Base-by-base conservation (phyloP, 2,797 vertebrate species). In the Phataginus tetradactyla region DNA sequence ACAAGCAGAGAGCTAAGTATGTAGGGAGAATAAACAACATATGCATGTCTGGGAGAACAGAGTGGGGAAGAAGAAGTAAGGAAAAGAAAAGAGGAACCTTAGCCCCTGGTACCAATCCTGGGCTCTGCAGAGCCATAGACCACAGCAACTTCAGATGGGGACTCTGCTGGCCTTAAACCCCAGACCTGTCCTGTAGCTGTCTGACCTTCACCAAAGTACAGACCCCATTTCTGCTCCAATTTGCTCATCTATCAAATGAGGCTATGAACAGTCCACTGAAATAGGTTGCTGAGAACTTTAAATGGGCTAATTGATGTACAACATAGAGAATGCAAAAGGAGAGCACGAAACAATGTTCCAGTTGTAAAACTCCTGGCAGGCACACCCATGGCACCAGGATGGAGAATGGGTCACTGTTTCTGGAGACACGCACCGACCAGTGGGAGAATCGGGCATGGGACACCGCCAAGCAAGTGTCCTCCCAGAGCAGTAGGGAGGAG, bases 81-180 rank as follows among this genome's bases (percentile, higher is more conserved):
- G 45, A 45, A 45, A 45, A 45, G 45, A 45, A 12, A 11, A 45
- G 45, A 45, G 11, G 45, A 32, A 3, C 14, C 1, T 5, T 8
- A 88, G 17, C 32, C 39, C 3, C 0, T 0, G 14, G 1, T 23
- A 49, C 1, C 15, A 21, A 14, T 9, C 15, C 25, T 55, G 68
- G 23, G 18, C 27, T 94, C 3, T 17, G 0, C 14, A 11, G 25
- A 69, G 9, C 7, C 6, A 4, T 0, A 11, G n/a, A 23, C 23
- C 75, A 15, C 4, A 29, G 57, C 0, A 1, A 2, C 13, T n/a
- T 45, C 0, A 0, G 6, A n/a, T 1, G 12, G 27, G 51, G 20
- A 12, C 17, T 3, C 37, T 12, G 17, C 51, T 10, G 51, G 4
- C 5, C 39, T 61, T 71, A 9, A 9, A 29, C 5, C 8, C 42